Percentiles rank a stretch among this genome's conserved stretches.
phyloP scores from a whole-genome alignment of 2,113 vertebrate genomes.

The Prochilodus magdalenae region DNA sequence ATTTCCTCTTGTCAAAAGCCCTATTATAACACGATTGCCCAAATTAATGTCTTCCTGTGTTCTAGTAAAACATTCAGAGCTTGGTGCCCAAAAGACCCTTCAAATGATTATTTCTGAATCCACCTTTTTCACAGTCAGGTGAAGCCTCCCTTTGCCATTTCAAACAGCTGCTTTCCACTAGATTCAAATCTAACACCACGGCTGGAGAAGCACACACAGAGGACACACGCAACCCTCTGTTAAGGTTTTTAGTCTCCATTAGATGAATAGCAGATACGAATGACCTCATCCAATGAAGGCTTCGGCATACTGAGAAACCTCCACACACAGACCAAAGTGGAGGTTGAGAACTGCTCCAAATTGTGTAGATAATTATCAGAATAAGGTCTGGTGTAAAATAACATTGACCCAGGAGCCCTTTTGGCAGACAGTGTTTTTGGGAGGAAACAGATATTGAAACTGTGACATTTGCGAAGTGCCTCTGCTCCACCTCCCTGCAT shows the following conservation, averaged over 20 bases:
- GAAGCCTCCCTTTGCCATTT: neutral
- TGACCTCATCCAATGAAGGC: neutral
- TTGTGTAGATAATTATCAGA: constrained; percentile 7
- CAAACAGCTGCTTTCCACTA: neutral
- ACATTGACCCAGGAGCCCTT: neutral
- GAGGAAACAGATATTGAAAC: neutral
- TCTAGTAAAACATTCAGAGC: neutral
- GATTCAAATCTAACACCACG: neutral
- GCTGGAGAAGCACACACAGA: neutral
- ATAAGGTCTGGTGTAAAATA: neutral
- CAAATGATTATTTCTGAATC: neutral
- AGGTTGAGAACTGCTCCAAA: constrained; percentile 11
- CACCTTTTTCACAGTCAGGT: neutral
- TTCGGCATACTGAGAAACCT: constrained; percentile 13
- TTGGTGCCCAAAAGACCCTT: neutral
- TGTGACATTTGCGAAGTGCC: neutral
- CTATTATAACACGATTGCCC: neutral
- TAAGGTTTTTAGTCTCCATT: neutral
- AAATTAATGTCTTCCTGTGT: neutral
- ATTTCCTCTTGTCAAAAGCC: neutral
- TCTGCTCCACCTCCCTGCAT: constrained; percentile 19
- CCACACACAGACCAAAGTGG: neutral
- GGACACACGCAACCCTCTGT: neutral
- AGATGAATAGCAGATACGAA: constrained; percentile 5
- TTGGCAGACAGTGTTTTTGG: constrained; percentile 12